Conservation (phyloP, 2,888 invertebrate genomes). For the Mactromeris polynyma region DNA sequence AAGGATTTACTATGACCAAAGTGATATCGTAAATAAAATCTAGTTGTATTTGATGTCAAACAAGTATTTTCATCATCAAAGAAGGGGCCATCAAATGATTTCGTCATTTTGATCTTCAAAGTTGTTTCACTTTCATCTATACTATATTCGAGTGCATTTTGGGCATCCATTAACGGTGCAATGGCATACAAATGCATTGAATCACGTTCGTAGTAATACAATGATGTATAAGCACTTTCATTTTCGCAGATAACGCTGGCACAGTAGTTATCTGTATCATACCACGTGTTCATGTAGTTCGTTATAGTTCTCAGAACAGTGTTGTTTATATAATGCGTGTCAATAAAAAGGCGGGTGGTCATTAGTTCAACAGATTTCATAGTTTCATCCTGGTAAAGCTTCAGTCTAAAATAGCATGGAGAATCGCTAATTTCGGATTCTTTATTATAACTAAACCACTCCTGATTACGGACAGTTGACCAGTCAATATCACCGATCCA, state of each 20-base stretch:
- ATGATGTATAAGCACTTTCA: not conserved
- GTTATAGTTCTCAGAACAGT: not conserved
- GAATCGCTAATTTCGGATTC: not conserved
- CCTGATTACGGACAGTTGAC: not conserved
- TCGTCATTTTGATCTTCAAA: slow-evolving; percentile 13
- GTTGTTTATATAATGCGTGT: not conserved
- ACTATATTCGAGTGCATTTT: not conserved
- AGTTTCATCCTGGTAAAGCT: not conserved
- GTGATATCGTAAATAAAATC: not conserved
- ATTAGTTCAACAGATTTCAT: not conserved
- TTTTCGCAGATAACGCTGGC: not conserved
- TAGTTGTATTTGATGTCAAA: not conserved
- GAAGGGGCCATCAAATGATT: slow-evolving; percentile 16
- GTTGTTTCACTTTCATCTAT: slow-evolving; percentile 8
- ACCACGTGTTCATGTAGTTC: not conserved
- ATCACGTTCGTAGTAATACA: not conserved
- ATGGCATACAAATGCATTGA: not conserved
- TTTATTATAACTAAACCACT: slow-evolving; percentile 19
- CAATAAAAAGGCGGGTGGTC: not conserved
- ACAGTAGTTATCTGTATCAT: not conserved
- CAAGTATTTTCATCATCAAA: slow-evolving; percentile 5
- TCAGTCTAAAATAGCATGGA: slow-evolving; percentile 12
- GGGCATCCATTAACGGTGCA: not conserved
- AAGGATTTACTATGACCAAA: not conserved
- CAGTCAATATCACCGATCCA: slow-evolving; percentile 32